Percentiles rank a stretch among this genome's conserved stretches.
phyloP scores from a whole-genome alignment of 2,797 vertebrate species.

The Allobates femoralis region DNA sequence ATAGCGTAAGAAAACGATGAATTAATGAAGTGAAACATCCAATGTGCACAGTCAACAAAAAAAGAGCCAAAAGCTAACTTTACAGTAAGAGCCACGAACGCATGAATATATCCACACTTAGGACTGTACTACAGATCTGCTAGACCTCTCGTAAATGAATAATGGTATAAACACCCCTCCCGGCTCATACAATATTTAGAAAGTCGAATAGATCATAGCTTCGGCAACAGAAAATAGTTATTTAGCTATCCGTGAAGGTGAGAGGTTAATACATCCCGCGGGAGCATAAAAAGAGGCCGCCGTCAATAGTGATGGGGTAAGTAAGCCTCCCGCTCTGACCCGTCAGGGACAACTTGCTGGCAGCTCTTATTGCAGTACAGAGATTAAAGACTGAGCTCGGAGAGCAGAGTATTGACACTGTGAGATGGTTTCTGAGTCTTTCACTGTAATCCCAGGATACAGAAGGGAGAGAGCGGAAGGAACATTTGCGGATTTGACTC shows the following conservation, averaged over 20 bases:
- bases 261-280: constrained; percentile 45
- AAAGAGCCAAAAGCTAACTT: background rate
- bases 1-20: too few relatives aligned
- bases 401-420: constrained; percentile 56
- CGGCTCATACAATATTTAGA: constrained; percentile 31
- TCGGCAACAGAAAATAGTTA: constrained; percentile 26
- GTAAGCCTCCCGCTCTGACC: constrained; percentile 45
- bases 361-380: constrained; percentile 37
- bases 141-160: constrained; percentile 5
- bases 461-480: constrained; percentile 20
- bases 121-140: background rate
- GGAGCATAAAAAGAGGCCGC: constrained; percentile 8
- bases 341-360: constrained; percentile 44
- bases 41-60: background rate
- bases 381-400: constrained; percentile 56
- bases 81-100: background rate
- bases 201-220: constrained; percentile 18
- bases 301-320: constrained; percentile 38
- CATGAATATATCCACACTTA: background rate
- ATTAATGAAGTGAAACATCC: too few relatives aligned
- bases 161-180: constrained; percentile 2
- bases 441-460: constrained; percentile 47
- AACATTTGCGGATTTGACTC: constrained; percentile 54
- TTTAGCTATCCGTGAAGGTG: constrained; percentile 24
- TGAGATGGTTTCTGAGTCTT: constrained; percentile 46